Evolutionary conservation across 2,113 vertebrate genomes (phyloP).

Genomic region (Chitala chitala): DNA sequence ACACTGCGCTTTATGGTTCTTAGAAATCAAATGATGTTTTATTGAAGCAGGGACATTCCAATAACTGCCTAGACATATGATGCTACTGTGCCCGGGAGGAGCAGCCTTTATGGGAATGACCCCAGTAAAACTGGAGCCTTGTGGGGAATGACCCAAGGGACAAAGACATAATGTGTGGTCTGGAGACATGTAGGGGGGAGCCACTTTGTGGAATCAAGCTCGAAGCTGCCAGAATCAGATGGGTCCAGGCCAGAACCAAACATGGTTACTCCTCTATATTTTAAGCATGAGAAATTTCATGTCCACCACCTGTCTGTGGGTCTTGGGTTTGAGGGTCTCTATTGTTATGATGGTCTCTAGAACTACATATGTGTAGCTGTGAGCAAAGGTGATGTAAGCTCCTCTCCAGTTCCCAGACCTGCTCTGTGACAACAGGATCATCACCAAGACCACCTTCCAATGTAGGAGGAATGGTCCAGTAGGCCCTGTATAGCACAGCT

Average conservation of each 20-base stretch:
- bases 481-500: background rate
- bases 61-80: background rate
- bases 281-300: too few species aligned
- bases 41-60: background rate
- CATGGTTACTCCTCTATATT: background rate
- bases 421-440: too few species aligned
- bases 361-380: too few species aligned
- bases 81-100: constrained; percentile 7
- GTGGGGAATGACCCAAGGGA: background rate
- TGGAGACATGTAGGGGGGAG: background rate
- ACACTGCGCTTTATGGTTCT: background rate
- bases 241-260: background rate
- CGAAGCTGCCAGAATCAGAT: background rate
- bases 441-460: too few species aligned
- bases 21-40: background rate
- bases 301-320: background rate
- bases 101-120: background rate
- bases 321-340: too few species aligned
- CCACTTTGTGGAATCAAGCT: background rate
- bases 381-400: too few species aligned
- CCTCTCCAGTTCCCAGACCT: too few species aligned
- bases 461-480: background rate
- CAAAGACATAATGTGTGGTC: background rate
- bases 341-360: too few species aligned
- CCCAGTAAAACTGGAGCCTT: background rate